Evolutionary conservation across 2,888 invertebrate species (phyloP).

Genomic region (Diaperis boleti): DNA sequence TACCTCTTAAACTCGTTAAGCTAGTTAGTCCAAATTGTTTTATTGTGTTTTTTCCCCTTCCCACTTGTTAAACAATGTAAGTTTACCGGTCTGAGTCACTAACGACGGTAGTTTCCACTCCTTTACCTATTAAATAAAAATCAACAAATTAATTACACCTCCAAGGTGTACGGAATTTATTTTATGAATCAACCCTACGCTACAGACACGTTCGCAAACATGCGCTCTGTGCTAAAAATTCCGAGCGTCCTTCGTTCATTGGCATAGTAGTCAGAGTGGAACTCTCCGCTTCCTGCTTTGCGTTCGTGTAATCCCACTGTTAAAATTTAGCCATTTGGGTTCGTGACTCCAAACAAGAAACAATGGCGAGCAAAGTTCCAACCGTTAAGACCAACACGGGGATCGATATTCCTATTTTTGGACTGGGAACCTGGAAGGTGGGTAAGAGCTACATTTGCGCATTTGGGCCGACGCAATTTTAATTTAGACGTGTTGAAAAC

Average conservation of each 20-base stretch:
- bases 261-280: neutral
- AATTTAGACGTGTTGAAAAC: too few species aligned
- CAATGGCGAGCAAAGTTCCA: conserved; percentile 40
- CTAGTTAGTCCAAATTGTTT: too few species aligned
- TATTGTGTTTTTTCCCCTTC: too few species aligned
- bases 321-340: neutral
- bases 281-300: neutral
- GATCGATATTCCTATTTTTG: conserved; percentile 71
- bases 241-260: conserved; percentile 2
- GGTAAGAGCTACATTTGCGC: too few species aligned
- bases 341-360: too few species aligned
- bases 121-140: neutral
- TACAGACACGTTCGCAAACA: neutral
- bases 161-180: neutral
- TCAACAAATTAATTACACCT: neutral
- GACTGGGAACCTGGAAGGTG: conserved; percentile 78
- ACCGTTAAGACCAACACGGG: conserved; percentile 70
- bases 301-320: neutral
- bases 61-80: neutral
- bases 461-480: too few species aligned
- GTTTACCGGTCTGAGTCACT: too few species aligned
- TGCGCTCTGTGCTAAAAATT: conserved; percentile 9
- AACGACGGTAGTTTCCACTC: too few species aligned
- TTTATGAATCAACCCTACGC: conserved; percentile 1
- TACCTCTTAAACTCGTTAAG: too few species aligned